These are phyloP conservation scores for Diploscapter pachys DNA, from an alignment of 1,140 invertebrate species.

Conservation along the genomic window DNA sequence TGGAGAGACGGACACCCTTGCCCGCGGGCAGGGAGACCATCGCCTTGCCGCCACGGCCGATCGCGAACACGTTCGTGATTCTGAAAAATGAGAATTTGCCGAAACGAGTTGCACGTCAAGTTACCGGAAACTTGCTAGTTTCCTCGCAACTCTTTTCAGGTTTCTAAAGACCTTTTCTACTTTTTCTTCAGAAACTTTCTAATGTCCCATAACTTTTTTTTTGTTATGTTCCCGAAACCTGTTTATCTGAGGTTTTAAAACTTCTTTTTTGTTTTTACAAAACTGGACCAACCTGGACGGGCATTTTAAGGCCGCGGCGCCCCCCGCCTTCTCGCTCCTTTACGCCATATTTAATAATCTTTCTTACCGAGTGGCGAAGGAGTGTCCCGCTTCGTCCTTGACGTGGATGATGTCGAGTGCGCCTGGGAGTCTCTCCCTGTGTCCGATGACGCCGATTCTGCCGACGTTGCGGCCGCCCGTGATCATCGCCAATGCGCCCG, in stretches of 20 bases:
- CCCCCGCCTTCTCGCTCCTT: constrained; percentile 49
- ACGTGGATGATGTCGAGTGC: constrained; percentile 99
- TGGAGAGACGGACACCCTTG: constrained; percentile 91
- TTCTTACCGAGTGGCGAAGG: constrained; percentile 88
- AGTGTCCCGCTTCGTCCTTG: constrained; percentile 90
- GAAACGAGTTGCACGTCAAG: too few relatives aligned
- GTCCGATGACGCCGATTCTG: constrained; percentile 93
- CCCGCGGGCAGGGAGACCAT: constrained; percentile 89
- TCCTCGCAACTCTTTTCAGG: too few relatives aligned
- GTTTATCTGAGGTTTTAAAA: too few relatives aligned
- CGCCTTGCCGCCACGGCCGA: constrained; percentile 93
- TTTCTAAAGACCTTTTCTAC: too few relatives aligned
- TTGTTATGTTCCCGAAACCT: too few relatives aligned
- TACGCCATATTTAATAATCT: background rate
- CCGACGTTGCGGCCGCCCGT: constrained; percentile 99
- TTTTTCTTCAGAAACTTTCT: too few relatives aligned
- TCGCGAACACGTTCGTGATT: constrained; percentile 96
- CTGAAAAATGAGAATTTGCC: constrained; percentile 65
- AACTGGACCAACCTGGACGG: constrained; percentile 51
- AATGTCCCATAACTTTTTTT: too few relatives aligned
- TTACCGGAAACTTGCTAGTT: too few relatives aligned
- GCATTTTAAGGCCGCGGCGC: constrained; percentile 45
- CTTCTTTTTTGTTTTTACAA: background rate
- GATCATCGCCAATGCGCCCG: constrained; percentile 94
- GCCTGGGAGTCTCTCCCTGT: constrained; percentile 93